Evolutionary conservation across 2,797 vertebrate species (phyloP).

Genomic region (Manis pentadactyla): DNA sequence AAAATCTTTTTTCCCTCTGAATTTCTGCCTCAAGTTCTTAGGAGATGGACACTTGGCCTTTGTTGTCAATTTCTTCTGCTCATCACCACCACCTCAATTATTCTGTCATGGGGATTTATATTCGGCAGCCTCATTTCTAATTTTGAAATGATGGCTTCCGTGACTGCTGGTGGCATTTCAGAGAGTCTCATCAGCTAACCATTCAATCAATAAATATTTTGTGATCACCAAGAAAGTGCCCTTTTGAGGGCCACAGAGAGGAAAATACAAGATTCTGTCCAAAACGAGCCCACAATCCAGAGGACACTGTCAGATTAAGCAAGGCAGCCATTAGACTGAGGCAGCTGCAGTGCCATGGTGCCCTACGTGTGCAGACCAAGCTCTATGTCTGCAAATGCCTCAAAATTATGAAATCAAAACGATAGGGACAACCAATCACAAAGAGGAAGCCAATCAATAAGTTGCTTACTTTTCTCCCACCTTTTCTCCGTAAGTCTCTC

Average conservation of each 20-base stretch:
- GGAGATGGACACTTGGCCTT: neutral
- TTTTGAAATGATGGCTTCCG: neutral
- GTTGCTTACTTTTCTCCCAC: neutral
- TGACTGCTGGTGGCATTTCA: slow-evolving; percentile 14
- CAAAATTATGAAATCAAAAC: neutral
- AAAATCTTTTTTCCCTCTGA: neutral
- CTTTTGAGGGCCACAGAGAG: neutral
- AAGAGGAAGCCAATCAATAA: neutral
- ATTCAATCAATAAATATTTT: neutral
- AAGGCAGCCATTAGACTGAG: neutral
- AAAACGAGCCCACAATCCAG: neutral
- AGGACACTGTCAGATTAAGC: neutral
- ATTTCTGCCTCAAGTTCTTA: slow-evolving; percentile 28
- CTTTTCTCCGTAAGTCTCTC: neutral
- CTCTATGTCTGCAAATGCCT: neutral
- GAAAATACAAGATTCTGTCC: neutral
- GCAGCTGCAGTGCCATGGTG: neutral
- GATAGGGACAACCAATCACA: neutral
- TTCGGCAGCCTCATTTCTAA: neutral
- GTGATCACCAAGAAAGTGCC: neutral
- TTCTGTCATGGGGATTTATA: neutral
- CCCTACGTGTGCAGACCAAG: neutral
- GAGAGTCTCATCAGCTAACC: neutral
- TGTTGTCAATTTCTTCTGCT: neutral
- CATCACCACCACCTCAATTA: neutral